A percentile compares a stretch with the other conserved stretches of the same genome.
These are phyloP conservation scores for Hemicentrotus pulcherrimus DNA, from an alignment of 35 echinoderm and acorn worm genomes.

Conservation along the genomic window DNA sequence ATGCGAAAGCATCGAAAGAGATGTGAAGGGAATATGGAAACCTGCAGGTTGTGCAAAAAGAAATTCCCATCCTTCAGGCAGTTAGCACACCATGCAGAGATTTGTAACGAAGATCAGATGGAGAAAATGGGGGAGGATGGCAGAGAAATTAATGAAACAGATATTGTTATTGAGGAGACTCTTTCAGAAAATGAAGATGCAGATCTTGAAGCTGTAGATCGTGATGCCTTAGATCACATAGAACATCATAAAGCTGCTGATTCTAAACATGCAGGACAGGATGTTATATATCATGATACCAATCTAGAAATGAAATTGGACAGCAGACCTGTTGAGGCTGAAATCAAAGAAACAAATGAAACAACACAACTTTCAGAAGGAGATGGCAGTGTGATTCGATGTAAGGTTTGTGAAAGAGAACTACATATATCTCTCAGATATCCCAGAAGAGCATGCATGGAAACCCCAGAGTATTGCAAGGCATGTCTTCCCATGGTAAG, in stretches of 20 bases:
- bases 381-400: not conserved
- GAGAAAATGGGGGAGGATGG: not conserved
- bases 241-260: not conserved
- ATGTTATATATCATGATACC: not conserved
- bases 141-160: not conserved
- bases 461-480: not conserved
- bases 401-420: not conserved
- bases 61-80: slow-evolving; percentile 6
- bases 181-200: not conserved
- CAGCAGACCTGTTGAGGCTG: not conserved
- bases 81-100: not conserved
- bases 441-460: not conserved
- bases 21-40: slow-evolving; percentile 21
- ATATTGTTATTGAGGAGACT: not conserved
- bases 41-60: not conserved
- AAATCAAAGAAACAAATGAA: not conserved
- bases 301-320: not conserved
- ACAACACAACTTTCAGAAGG: not conserved
- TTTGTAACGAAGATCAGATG: not conserved
- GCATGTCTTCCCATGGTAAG: not conserved
- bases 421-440: not conserved
- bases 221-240: not conserved
- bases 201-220: not conserved
- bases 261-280: not conserved
- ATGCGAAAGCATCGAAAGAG: not conserved